Base-by-base conservation (phyloP, 1,140 invertebrate species). In the Drosophila repletoides region DNA sequence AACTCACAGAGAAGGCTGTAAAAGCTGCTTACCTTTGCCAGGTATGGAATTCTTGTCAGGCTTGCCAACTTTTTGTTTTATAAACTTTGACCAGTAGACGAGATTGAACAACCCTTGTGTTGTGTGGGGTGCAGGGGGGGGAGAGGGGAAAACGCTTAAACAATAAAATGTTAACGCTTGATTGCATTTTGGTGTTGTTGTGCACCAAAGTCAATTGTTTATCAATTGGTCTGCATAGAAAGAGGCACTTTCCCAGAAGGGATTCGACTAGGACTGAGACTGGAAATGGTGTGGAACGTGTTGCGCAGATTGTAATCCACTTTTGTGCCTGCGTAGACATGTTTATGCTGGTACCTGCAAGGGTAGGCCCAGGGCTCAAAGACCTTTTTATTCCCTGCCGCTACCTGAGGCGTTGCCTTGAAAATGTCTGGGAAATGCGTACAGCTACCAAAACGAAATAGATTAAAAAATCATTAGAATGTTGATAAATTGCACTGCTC, bases 391-490 rank as follows among this genome's bases (percentile, higher is more conserved):
- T n/a, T 45, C 12, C 2, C 26, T 5, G 24, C 6, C 15, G 12
- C 71, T 84, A 80, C 79, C 75, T 80, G 81, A 59, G 51, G 36
- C 45, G n/a, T 31, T 24, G 19, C 28, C 36, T 48, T 55, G 34
- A 40, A 53, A 58, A 58, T 60, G 31, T 9, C 29, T 67, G 68
- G 33, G 60, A 68, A 75, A 49, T 43, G 66, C 51, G 66, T 75
- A 80, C 59, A 60, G 24, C 41, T 43, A 19, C 9, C 36, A 48
- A 65, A 72, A 60, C 41, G 46, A 67, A 74, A 84, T 75, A 84
- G 75, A 86, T 84, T 84, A 86, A 84, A 84, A 86, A 84, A 75
- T 40, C 79, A 84, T 84, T 84, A 84, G 68, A 79, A 52, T 71
- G 59, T 58, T 84, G 80, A 84, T 80, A 84, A 80, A 84, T 84